Base-by-base conservation (phyloP, 1,140 invertebrate genomes). In the Bombus fervidus region DNA sequence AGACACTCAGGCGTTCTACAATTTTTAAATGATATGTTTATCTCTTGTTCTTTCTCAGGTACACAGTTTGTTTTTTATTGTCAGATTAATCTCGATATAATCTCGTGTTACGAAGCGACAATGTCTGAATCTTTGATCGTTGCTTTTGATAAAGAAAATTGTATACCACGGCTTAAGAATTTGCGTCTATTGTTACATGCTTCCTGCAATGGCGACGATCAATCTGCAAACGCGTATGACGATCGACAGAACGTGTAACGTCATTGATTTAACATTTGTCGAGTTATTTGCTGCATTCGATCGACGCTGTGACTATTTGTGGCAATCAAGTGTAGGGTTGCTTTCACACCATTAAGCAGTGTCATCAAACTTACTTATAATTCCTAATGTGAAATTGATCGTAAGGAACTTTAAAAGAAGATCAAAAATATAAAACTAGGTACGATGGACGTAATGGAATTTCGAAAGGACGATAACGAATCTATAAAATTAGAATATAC, bases 251-350 rank as follows among this genome's bases (percentile, higher is more conserved):
- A 13, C 13, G 6, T 22, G 47, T 62, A 77, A 59, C 72, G n/a
- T 53, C 71, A 34, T 74, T 74, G 72, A 47, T 73, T 73, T 68
- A 69, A 53, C 47, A 41, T 53, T 69, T 41, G 62, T 34, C 43
- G 18, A 41, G 74, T 57, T 77, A 72, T 15, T 71, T 22, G 66
- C 13, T 72, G 9, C 41, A 18, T 37, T 72, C 68, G 83, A 80
- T 47, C 66, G 39, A 31, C 8, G n/a, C n/a, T 15, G 10, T 53
- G 37, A 39, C 41, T 39, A 69, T 84, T 84, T 47, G 25, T n/a
- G 34, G 53, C 53, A 72, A 84, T 84, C 69, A 53, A 22, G 28
- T n/a, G 59, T 62, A 59, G 5, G 22, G 18, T 53, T 53, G 47
- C 47, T 53, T 53, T 53, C 47, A 53, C 47, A 53, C 47, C 47